Evolutionary conservation across 2,113 vertebrate genomes (phyloP).

Genomic region (Ginglymostoma cirratum): DNA sequence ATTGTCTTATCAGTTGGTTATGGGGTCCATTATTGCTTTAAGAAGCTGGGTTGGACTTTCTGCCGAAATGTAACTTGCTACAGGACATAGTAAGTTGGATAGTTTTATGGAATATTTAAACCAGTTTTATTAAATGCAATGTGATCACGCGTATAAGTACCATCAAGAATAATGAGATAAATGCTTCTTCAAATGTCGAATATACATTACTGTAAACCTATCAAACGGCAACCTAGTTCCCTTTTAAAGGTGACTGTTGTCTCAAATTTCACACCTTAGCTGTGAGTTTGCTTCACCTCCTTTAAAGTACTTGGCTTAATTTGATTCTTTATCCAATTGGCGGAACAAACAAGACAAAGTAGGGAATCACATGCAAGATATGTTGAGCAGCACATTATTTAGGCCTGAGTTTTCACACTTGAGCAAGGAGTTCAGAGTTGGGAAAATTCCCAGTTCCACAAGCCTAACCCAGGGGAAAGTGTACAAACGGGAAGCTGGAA

Average conservation of each 20-base stretch:
- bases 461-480: too few species aligned
- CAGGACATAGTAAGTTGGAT: background rate
- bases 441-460: too few species aligned
- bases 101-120: background rate
- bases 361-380: too few species aligned
- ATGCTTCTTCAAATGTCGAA: background rate
- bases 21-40: background rate
- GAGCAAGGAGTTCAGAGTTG: too few species aligned
- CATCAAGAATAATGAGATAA: background rate
- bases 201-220: background rate
- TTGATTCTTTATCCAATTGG: background rate
- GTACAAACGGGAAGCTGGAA: too few species aligned
- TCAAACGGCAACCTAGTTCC: background rate
- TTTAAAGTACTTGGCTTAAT: background rate
- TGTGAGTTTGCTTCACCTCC: background rate
- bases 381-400: too few species aligned
- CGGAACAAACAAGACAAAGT: background rate
- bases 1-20: background rate
- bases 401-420: too few species aligned
- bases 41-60: background rate
- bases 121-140: background rate
- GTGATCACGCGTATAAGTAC: background rate
- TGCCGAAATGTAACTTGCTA: too few species aligned
- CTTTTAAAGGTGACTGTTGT: background rate
- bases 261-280: background rate